phyloP scores from a whole-genome alignment of 1,140 invertebrate genomes.

The Papilio xuthus region DNA sequence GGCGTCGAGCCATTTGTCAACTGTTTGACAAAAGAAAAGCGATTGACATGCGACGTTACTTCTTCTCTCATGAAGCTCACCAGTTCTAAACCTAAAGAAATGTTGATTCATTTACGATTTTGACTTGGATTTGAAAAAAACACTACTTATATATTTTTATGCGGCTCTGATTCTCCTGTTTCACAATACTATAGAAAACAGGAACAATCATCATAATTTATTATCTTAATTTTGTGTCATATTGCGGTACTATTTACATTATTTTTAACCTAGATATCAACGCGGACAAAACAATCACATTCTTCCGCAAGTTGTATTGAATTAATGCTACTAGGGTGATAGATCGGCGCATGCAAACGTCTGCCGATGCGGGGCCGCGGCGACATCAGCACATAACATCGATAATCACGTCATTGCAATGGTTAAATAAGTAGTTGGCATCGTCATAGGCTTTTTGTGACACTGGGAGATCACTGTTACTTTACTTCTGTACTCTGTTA shows the following conservation, averaged over 20 bases:
- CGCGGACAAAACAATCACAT: slow-evolving; percentile 56
- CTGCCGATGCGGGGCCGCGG: slow-evolving; percentile 49
- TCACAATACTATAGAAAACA: too few relatives aligned
- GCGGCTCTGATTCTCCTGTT: too few relatives aligned
- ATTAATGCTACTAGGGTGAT: slow-evolving; percentile 56
- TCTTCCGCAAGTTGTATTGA: slow-evolving; percentile 53
- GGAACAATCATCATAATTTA: slow-evolving; percentile 41
- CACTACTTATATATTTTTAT: too few relatives aligned
- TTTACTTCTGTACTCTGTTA: slow-evolving; percentile 53
- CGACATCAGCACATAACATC: slow-evolving; percentile 61
- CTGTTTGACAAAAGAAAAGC: slow-evolving; percentile 61
- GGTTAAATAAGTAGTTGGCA: slow-evolving; percentile 59
- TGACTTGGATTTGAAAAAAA: too few relatives aligned
- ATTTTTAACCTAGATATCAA: slow-evolving; percentile 44
- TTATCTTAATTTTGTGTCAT: slow-evolving; percentile 44
- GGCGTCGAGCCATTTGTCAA: slow-evolving; percentile 56
- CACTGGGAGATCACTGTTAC: slow-evolving; percentile 60
- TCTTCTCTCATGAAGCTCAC: too few relatives aligned
- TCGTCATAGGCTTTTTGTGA: slow-evolving; percentile 56
- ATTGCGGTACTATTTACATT: slow-evolving; percentile 50
- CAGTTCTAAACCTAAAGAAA: too few relatives aligned
- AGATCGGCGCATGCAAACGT: slow-evolving; percentile 67
- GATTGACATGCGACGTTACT: slow-evolving; percentile 66
- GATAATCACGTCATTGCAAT: slow-evolving; percentile 61
- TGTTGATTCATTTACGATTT: too few relatives aligned